Percentiles rank a stretch among this genome's conserved stretches.
Evolutionary conservation across 1,140 invertebrate genomes (phyloP).

Genomic region (Rhynchophorus ferrugineus): DNA sequence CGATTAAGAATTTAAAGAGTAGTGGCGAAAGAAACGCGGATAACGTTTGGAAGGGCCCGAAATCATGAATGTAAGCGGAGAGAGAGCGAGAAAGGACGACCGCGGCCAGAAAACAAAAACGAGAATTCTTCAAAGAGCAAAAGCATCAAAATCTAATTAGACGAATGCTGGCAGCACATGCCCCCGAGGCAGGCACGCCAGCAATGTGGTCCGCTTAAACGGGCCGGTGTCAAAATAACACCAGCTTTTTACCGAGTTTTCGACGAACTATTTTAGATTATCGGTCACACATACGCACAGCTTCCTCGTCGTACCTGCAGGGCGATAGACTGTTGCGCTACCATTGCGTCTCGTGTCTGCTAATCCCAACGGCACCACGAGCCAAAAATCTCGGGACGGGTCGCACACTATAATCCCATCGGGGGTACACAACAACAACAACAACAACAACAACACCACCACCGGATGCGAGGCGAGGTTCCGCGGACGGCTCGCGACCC

Average conservation of each 20-base stretch:
- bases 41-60: too few species aligned
- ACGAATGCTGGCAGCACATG: slow-evolving; percentile 18
- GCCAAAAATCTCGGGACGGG: slow-evolving; percentile 4
- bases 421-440: slow-evolving; percentile 7
- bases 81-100: too few species aligned
- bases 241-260: slow-evolving; percentile 11
- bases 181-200: slow-evolving; percentile 19
- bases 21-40: too few species aligned
- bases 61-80: too few species aligned
- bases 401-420: slow-evolving; percentile 6
- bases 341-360: slow-evolving; percentile 5
- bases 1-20: too few species aligned
- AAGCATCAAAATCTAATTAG: slow-evolving; percentile 19
- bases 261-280: slow-evolving; percentile 20
- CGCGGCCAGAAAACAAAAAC: slow-evolving; percentile 4
- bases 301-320: slow-evolving; percentile 11
- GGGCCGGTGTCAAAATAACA: slow-evolving; percentile 10
- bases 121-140: slow-evolving; percentile 14
- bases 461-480: too few species aligned
- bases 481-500: too few species aligned
- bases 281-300: neutral
- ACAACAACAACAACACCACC: neutral
- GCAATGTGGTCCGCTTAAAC: slow-evolving; percentile 27
- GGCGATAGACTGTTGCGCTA: slow-evolving; percentile 11
- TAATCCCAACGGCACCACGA: slow-evolving; percentile 4